Evolutionary conservation across 2,113 vertebrate species (phyloP).

Genomic region (Tautogolabrus adspersus): DNA sequence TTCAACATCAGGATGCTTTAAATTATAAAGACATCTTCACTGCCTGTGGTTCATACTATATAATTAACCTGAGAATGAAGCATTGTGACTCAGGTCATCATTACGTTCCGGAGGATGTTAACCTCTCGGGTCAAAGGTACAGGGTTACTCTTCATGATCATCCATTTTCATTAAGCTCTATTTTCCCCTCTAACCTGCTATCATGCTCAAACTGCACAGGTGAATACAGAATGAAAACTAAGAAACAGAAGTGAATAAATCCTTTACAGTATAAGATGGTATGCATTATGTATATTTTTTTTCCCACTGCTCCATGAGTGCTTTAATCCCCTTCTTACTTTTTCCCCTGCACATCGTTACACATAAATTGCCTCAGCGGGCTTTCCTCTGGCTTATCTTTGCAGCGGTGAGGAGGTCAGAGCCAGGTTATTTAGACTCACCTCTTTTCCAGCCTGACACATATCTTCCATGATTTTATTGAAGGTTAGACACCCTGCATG

Average conservation of each 20-base stretch:
- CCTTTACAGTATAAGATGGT: background rate
- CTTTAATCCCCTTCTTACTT: conserved; percentile 6
- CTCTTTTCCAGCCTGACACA: conserved; percentile 10
- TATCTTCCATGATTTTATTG: conserved; percentile 8
- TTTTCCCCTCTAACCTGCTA: conserved; percentile 1
- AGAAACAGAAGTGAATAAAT: background rate
- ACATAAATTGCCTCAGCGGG: background rate
- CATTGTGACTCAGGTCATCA: conserved; percentile 1
- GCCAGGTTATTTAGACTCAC: background rate
- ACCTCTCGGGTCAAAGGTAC: conserved; percentile 27
- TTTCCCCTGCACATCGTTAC: background rate
- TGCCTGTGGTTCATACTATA: background rate
- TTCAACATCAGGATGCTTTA: background rate
- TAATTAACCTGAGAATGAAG: conserved; percentile 17
- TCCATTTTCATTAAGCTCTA: conserved; percentile 19
- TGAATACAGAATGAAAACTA: background rate
- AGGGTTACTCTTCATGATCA: conserved; percentile 12
- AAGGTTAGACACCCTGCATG: conserved; percentile 12
- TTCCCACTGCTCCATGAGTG: background rate
- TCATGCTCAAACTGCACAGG: background rate
- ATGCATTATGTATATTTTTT: background rate
- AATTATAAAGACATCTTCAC: background rate
- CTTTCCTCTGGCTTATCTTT: background rate
- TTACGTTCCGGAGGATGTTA: conserved; percentile 3
- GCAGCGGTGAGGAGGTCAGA: background rate